Percentiles rank a stretch among this genome's conserved stretches.
These are phyloP conservation scores for Cinara cedri DNA, from an alignment of 2,888 invertebrate genomes.

Conservation along the genomic window DNA sequence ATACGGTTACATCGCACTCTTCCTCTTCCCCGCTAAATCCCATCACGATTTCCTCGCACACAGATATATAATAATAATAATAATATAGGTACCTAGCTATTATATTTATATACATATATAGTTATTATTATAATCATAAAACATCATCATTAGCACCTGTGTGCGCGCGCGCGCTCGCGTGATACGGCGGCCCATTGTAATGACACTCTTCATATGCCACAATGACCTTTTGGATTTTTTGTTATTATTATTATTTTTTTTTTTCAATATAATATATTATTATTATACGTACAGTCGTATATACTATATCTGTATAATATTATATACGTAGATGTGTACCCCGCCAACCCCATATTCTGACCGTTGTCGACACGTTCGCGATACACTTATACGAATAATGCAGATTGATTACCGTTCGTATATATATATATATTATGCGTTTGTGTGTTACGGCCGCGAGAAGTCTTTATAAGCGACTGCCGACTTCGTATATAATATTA, in stretches of 20 bases:
- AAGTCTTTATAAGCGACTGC: slow-evolving; percentile 38
- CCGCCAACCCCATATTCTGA: not conserved
- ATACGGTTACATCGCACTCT: not conserved
- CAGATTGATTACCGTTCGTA: slow-evolving; percentile 48
- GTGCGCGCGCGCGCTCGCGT: slow-evolving; percentile 30
- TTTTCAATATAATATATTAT: no score
- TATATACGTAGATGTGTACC: not conserved
- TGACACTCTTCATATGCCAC: slow-evolving; percentile 39
- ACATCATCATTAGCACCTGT: slow-evolving; percentile 52
- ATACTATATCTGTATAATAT: not conserved
- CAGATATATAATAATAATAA: not conserved
- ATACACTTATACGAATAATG: slow-evolving; percentile 44
- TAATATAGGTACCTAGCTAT: no score
- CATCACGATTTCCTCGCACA: no score
- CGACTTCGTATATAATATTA: no score
- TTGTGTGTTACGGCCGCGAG: not conserved
- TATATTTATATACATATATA: not conserved
- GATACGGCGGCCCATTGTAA: slow-evolving; percentile 46
- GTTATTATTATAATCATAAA: slow-evolving; percentile 36
- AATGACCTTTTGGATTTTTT: slow-evolving; percentile 37
- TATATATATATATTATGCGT: not conserved
- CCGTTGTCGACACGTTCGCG: slow-evolving; percentile 27
- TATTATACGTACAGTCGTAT: not conserved
- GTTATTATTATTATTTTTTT: no score
- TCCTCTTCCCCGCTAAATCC: not conserved